These are phyloP conservation scores for Nowickia ferox DNA, from an alignment of 2,888 invertebrate genomes.

Conservation along the genomic window DNA sequence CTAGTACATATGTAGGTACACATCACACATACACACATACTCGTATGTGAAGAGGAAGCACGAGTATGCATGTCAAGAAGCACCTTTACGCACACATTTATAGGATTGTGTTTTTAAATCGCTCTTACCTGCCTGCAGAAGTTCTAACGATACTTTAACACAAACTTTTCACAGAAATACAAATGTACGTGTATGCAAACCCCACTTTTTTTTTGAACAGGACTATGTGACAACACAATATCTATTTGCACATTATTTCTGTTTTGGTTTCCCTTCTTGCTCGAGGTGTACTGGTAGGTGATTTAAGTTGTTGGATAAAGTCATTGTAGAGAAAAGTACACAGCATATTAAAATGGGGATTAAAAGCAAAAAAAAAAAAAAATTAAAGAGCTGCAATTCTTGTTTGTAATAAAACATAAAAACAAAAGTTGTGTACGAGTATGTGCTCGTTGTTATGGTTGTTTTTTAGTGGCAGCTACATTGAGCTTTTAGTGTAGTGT, in stretches of 20 bases:
- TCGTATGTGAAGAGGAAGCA: too few relatives aligned
- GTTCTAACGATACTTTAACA: not conserved
- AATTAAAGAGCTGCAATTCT: constrained; percentile 9
- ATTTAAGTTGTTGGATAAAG: constrained; percentile 40
- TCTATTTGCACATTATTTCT: constrained; percentile 34
- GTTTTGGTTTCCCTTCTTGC: not conserved
- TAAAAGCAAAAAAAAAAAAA: constrained; percentile 4
- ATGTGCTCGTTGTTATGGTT: constrained; percentile 45
- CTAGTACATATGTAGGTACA: constrained; percentile 7
- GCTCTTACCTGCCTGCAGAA: constrained; percentile 13
- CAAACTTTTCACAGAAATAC: not conserved
- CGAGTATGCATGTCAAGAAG: constrained; percentile 12
- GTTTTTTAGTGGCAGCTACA: constrained; percentile 53
- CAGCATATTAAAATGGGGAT: constrained; percentile 31
- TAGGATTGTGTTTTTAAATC: constrained; percentile 19
- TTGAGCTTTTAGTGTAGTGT: constrained; percentile 39
- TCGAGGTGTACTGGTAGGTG: not conserved
- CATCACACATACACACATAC: not conserved
- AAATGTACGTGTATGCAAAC: not conserved
- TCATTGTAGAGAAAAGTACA: constrained; percentile 32
- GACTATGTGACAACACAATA: constrained; percentile 27
- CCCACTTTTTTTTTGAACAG: constrained; percentile 6
- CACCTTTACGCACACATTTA: not conserved
- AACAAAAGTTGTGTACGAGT: constrained; percentile 36
- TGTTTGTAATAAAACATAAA: constrained; percentile 1